Evolutionary conservation across 2,888 invertebrate species (phyloP).

Genomic region (Epiblema foenella): DNA sequence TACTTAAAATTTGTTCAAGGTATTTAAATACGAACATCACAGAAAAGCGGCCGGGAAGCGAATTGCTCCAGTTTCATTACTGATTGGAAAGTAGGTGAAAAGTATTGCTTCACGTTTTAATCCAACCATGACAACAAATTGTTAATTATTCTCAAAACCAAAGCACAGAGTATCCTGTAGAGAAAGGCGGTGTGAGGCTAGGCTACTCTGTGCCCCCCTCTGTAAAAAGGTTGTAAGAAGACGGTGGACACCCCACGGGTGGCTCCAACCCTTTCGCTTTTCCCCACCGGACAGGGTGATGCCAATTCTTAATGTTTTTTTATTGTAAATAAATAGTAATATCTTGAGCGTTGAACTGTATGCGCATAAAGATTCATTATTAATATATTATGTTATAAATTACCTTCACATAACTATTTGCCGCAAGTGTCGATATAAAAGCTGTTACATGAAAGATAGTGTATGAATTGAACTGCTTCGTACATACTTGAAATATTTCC

Average conservation of each 20-base stretch:
- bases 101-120: slow-evolving; percentile 1
- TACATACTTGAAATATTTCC: no score
- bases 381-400: neutral
- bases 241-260: slow-evolving; percentile 79
- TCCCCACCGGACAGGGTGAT: slow-evolving; percentile 79
- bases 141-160: slow-evolving; percentile 20
- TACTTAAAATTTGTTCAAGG: neutral
- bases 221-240: slow-evolving; percentile 85
- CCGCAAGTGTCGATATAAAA: no score
- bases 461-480: no score
- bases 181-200: slow-evolving; percentile 64
- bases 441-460: no score
- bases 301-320: slow-evolving; percentile 52
- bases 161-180: slow-evolving; percentile 44
- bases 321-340: slow-evolving; percentile 40
- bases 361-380: neutral
- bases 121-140: slow-evolving; percentile 22
- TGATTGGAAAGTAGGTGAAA: slow-evolving; percentile 11
- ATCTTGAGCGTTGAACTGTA: neutral
- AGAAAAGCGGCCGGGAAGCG: neutral
- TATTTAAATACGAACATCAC: neutral
- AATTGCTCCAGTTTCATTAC: slow-evolving; percentile 5
- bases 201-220: slow-evolving; percentile 77
- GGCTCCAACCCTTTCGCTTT: slow-evolving; percentile 84
- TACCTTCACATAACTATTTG: no score